A percentile compares a stretch with the other conserved stretches of the same genome.
Conservation (phyloP, 2,797 vertebrate species). For the Acestrorhynchus altus region DNA sequence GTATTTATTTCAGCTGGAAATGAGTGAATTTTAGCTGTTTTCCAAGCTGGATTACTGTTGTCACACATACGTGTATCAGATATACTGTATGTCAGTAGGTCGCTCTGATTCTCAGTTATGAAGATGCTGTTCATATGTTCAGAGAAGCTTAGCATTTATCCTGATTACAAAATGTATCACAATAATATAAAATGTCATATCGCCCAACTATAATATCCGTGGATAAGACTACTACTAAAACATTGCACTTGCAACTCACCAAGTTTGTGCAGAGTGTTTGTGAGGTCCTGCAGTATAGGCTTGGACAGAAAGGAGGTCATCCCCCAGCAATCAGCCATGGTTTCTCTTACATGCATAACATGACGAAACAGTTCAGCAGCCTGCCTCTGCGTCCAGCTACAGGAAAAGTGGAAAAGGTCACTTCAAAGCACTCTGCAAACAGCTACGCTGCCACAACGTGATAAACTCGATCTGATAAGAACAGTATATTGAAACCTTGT, state of each 20-base stretch:
- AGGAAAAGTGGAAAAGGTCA: not conserved
- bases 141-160: too few relatives aligned
- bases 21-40: too few relatives aligned
- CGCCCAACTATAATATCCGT: too few relatives aligned
- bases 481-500: not conserved
- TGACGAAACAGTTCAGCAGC: slow-evolving; percentile 36
- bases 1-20: too few relatives aligned
- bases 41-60: too few relatives aligned
- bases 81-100: too few relatives aligned
- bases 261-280: slow-evolving; percentile 18
- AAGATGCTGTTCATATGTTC: too few relatives aligned
- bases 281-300: not conserved
- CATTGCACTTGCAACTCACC: slow-evolving; percentile 11
- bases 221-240: too few relatives aligned
- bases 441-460: not conserved
- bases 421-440: slow-evolving; percentile 3
- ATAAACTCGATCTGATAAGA: slow-evolving; percentile 1
- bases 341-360: slow-evolving; percentile 8
- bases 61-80: too few relatives aligned
- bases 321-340: not conserved
- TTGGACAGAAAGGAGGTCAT: not conserved
- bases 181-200: too few relatives aligned
- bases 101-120: too few relatives aligned
- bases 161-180: too few relatives aligned
- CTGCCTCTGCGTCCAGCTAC: slow-evolving; percentile 35